Evolutionary conservation across 2,113 vertebrate genomes (phyloP), one percentile per base, ranked within the genome.

Genomic region (Recurvirostra avosetta): DNA sequence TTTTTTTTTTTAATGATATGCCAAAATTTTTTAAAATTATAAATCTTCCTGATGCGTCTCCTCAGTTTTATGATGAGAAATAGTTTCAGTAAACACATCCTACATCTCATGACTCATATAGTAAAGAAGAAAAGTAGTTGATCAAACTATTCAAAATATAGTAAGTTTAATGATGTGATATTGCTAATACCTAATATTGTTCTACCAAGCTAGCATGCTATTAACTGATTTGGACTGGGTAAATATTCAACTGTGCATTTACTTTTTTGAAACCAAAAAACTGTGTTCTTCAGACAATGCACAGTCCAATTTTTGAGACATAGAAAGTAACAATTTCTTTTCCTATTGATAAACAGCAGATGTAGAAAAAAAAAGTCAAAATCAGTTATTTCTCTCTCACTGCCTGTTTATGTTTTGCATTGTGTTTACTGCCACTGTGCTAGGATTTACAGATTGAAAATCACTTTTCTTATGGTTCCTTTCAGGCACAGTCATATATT

Each of bases 401-500:
- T 81, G 9, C 27, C 34, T 79, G 3, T 47, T 78, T 58, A 16
- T 55, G 6, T 76, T 83, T 86, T 53, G 13, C 3, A 3, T 50
- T 68, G 7, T 67, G 17, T 89, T 96, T 88, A 56, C 40, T 53
- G 59, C 27, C 18, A 13, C 29, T 59, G 11, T 87, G 26, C 11
- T 80, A 21, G 75, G 55, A 59, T 71, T 58, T 85, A 17, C 47
- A 75, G 27, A 75, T 55, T 52, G 49, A 88, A 92, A 93, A 87
- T 47, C 5, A 13, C 30, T 78, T 78, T 74, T 85, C 38, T 87
- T 1, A 0, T 7, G 2, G 3, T 74, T 86, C 25, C 15, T 15
- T 82, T 93, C 18, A 12, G 10, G 10, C 6, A 2, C 27, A 75
- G 30, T 30, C 0, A 0, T 38, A 34, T 61, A 53, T 74, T 70